Conservation (phyloP, 2,888 invertebrate genomes). For the Sminthurinus aureus region DNA sequence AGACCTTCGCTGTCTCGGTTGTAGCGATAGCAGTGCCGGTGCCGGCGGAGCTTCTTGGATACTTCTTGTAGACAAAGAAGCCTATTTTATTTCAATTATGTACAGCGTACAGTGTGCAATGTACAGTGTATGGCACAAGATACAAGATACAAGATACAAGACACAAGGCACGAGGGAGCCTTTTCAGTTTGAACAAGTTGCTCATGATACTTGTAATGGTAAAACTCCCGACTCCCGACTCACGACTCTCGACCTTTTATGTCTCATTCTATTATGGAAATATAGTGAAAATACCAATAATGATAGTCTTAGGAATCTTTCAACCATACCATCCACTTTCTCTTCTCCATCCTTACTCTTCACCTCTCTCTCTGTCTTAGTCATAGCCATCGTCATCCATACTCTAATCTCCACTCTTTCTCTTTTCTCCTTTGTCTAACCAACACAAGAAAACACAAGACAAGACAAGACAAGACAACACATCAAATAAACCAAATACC, state of each 20-base stretch:
- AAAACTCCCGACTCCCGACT: not conserved
- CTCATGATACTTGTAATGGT: constrained; percentile 5
- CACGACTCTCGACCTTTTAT: not conserved
- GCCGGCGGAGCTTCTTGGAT: not conserved
- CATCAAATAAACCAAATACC: constrained; percentile 17
- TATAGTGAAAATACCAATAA: constrained; percentile 19
- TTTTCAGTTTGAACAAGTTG: not conserved
- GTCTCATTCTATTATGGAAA: constrained; percentile 20
- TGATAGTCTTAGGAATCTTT: constrained; percentile 13
- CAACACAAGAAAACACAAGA: too few relatives aligned
- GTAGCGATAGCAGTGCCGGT: not conserved
- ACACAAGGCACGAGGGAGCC: not conserved
- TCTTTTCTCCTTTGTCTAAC: not conserved
- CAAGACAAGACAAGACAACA: not conserved
- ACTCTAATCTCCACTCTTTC: not conserved
- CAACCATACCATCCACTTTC: constrained; percentile 1
- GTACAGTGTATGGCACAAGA: too few relatives aligned
- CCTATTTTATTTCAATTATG: constrained; percentile 15
- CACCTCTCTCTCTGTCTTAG: not conserved
- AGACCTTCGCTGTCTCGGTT: too few relatives aligned
- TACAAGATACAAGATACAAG: too few relatives aligned
- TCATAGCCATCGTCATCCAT: not conserved
- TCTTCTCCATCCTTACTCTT: not conserved
- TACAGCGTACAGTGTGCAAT: not conserved
- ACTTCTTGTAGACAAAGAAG: not conserved